These are phyloP conservation scores for Chelmon rostratus DNA, from an alignment of 2,797 vertebrate genomes.

Conservation along the genomic window DNA sequence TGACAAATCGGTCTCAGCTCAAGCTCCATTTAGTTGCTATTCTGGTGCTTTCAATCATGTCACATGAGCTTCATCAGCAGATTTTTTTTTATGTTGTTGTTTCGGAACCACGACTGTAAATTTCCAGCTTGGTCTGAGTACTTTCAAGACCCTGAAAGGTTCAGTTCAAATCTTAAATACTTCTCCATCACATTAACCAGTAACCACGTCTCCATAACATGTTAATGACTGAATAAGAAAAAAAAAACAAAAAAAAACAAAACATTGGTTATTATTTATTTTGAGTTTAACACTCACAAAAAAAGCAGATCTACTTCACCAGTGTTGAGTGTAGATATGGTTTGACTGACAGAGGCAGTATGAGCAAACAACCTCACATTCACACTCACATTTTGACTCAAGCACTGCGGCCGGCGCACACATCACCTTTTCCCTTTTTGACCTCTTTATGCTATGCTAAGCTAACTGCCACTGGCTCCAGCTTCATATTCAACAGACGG, in stretches of 20 bases:
- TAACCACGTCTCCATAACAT: too few species aligned
- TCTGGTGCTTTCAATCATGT: constrained; percentile 9
- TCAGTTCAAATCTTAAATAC: neutral
- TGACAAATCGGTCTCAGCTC: constrained; percentile 20
- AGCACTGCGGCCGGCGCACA: neutral
- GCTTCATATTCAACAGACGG: too few species aligned
- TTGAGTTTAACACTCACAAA: neutral
- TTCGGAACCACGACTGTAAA: neutral
- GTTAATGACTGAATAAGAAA: neutral
- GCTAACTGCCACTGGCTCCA: too few species aligned
- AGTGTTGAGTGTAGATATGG: neutral
- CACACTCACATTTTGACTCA: neutral
- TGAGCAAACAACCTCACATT: too few species aligned
- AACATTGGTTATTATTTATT: neutral
- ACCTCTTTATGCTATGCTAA: too few species aligned
- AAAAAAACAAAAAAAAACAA: neutral
- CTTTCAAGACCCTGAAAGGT: neutral
- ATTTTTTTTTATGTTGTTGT: neutral
- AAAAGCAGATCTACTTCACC: neutral
- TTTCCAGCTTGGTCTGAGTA: neutral
- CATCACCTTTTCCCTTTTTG: neutral
- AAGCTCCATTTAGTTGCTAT: constrained; percentile 14
- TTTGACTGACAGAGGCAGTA: neutral
- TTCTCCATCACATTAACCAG: neutral
- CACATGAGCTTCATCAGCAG: constrained; percentile 22